These are phyloP conservation scores for Tromatobia lineatoria DNA, from an alignment of 2,888 invertebrate genomes.

Conservation along the genomic window DNA sequence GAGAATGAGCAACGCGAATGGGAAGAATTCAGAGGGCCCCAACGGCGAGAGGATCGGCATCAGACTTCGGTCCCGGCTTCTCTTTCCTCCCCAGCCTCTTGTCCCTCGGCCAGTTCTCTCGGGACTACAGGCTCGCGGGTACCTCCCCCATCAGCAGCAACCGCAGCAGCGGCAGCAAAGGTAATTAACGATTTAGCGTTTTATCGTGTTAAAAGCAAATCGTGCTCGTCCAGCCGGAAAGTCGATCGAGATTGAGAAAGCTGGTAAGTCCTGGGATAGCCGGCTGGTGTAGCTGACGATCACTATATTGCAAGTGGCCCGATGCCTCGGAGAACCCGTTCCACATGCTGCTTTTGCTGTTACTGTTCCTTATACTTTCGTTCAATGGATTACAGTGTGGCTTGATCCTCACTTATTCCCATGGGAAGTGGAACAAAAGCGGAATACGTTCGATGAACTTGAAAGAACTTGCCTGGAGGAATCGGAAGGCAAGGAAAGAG, in stretches of 20 bases:
- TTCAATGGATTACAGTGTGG: constrained; percentile 25
- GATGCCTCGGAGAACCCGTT: constrained; percentile 50
- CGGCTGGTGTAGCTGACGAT: constrained; percentile 17
- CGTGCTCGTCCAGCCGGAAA: constrained; percentile 66
- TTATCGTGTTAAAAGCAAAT: constrained; percentile 69
- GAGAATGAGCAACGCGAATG: constrained; percentile 64
- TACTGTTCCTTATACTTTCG: constrained; percentile 22
- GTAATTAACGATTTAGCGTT: constrained; percentile 68
- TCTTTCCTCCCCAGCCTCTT: constrained; percentile 31
- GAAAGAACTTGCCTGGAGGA: neutral
- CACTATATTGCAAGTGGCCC: constrained; percentile 33
- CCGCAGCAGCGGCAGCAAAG: constrained; percentile 21
- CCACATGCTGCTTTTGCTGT: constrained; percentile 31
- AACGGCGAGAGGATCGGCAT: constrained; percentile 40
- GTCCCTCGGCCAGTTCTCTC: constrained; percentile 21
- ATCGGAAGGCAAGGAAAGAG: neutral
- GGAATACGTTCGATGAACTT: neutral
- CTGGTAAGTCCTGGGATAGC: constrained; percentile 37
- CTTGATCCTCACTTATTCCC: constrained; percentile 17
- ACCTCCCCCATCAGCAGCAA: constrained; percentile 29
- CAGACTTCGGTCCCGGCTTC: constrained; percentile 21
- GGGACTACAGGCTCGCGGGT: constrained; percentile 10
- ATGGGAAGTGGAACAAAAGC: constrained; percentile 32
- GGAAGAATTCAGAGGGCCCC: constrained; percentile 64
- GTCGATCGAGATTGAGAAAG: constrained; percentile 63